These are phyloP conservation scores for Nemapogon koenigi DNA, from an alignment of 2,888 invertebrate species.

Conservation along the genomic window DNA sequence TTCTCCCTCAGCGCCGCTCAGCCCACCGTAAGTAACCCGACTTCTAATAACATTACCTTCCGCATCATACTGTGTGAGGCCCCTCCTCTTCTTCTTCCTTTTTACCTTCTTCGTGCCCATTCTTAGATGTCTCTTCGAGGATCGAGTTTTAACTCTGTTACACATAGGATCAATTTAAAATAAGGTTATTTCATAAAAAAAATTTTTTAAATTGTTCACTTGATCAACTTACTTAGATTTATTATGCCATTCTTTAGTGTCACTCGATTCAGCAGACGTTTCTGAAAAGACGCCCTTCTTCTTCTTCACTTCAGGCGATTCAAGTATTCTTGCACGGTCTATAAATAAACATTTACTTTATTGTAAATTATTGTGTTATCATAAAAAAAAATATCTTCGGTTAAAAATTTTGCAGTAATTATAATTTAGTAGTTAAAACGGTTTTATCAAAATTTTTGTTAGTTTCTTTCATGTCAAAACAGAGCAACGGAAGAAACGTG, in stretches of 20 bases:
- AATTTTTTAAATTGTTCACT: not conserved
- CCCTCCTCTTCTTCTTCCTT: conserved; percentile 24
- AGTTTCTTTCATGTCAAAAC: too few species aligned
- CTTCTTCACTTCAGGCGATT: conserved; percentile 52
- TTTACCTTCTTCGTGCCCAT: conserved; percentile 9
- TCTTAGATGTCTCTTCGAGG: not conserved
- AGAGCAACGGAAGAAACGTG: too few species aligned
- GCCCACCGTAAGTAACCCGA: conserved; percentile 63
- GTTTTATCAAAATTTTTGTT: not conserved
- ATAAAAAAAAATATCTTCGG: conserved; percentile 5
- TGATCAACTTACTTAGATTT: conserved; percentile 20
- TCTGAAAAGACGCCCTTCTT: conserved; percentile 47
- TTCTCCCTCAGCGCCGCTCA: conserved; percentile 49
- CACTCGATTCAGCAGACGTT: conserved; percentile 49
- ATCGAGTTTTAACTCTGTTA: not conserved
- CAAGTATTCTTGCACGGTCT: conserved; percentile 43
- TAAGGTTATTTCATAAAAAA: not conserved
- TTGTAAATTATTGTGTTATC: not conserved
- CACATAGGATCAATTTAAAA: not conserved
- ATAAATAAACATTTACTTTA: conserved; percentile 5
- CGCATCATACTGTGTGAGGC: conserved; percentile 44
- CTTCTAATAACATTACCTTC: conserved; percentile 41
- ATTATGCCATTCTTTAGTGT: conserved; percentile 40
- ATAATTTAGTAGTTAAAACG: not conserved
- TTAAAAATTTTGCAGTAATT: not conserved